Evolutionary conservation across 2,888 invertebrate genomes (phyloP).

Genomic region (Schizaphis graminum): DNA sequence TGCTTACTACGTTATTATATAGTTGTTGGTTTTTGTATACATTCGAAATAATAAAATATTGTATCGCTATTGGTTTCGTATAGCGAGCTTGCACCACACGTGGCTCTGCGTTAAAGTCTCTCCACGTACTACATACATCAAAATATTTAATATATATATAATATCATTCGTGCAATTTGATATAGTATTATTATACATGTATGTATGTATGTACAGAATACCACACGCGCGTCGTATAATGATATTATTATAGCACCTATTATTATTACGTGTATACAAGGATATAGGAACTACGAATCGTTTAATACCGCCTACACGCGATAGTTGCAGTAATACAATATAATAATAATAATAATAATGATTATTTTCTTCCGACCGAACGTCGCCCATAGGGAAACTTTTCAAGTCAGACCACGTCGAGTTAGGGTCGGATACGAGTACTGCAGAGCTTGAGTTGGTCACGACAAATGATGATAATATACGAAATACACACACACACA

Average conservation of each 20-base stretch:
- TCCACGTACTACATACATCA: background rate
- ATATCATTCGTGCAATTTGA: background rate
- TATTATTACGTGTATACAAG: background rate
- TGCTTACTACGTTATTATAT: background rate
- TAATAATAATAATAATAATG: background rate
- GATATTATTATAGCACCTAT: background rate
- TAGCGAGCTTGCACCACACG: background rate
- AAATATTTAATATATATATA: background rate
- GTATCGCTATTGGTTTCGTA: background rate
- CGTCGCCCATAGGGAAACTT: background rate
- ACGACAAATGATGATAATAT: background rate
- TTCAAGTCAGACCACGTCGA: background rate
- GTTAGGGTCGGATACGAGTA: background rate
- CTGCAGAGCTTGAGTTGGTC: background rate
- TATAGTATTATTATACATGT: background rate
- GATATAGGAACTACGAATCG: background rate
- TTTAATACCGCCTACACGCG: background rate
- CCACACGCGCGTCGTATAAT: background rate
- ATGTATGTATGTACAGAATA: background rate
- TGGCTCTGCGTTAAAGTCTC: background rate
- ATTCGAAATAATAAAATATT: background rate
- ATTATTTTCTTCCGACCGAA: background rate
- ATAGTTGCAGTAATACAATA: background rate
- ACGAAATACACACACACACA: background rate
- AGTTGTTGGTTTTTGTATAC: background rate